Base-by-base conservation (phyloP, 2,888 invertebrate genomes). In the Timandra comae region DNA sequence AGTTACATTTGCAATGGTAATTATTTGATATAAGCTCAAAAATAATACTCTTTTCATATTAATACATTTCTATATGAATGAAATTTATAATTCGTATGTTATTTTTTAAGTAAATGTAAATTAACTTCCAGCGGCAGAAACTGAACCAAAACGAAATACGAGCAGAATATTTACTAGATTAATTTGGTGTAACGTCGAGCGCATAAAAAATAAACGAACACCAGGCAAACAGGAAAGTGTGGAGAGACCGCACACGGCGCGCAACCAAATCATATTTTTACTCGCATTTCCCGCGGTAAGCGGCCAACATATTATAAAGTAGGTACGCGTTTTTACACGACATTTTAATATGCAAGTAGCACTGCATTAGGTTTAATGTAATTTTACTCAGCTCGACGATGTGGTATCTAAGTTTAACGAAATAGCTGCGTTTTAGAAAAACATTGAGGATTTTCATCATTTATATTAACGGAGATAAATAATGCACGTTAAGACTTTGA, bases 221-320 rank as follows among this genome's bases (percentile, higher is more conserved):
- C 31, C 12, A 26, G 19, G 32, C 29, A 24, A 24, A 6, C 10
- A 16, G 29, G 29, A 33, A 31, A 29, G 36, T n/a, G 20, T n/a
- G 22, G 3, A 35, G 33, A 39, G 34, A 36, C 10, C 16, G 20
- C 31, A 21, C 25, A 27, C 32, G 24, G 26, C 29, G 13, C 22
- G 38, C 29, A 29, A 40, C 42, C 21, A 36, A 49, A 49, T 40
- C 26, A 43, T 45, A 51, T 35, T 52, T 45, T 26, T 24, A 40
- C 38, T 29, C 21, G 9, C 29, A 33, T 27, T 31, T 33, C 3
- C 28, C 30, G 30, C 12, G 7, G 9, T 2, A 24, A 24, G 22
- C 29, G 8, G 33, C 25, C 9, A 33, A 43, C 27, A n/a, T n/a
- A 41, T 42, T 45, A 29, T 34, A 50, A 43, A 33, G 29, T 12